phyloP scores from a whole-genome alignment of 2,113 vertebrate genomes.

The Peromyscus polionotus region DNA sequence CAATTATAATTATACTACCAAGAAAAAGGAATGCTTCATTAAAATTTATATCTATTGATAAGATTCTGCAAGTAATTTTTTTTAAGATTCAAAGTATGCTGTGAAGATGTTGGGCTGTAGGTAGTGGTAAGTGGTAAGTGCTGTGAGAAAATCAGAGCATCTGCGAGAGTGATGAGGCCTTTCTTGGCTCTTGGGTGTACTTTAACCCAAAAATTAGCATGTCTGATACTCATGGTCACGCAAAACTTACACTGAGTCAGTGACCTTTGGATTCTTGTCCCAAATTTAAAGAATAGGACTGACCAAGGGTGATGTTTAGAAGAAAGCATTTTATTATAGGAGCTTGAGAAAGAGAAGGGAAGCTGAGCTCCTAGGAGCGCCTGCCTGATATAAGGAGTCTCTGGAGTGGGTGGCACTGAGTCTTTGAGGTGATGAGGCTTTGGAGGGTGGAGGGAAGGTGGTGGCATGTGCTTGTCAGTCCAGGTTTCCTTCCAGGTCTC shows the following conservation, averaged over 20 bases:
- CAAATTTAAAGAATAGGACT: neutral
- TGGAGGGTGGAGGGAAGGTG: neutral
- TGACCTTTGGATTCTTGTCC: neutral
- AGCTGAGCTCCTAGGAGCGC: neutral
- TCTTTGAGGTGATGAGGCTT: neutral
- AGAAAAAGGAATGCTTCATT: constrained; percentile 17
- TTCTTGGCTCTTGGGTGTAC: neutral
- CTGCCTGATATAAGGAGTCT: neutral
- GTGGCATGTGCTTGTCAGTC: neutral
- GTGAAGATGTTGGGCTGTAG: neutral
- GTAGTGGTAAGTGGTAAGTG: too few species aligned
- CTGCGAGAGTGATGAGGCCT: neutral
- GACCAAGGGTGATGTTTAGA: neutral
- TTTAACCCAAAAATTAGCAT: neutral
- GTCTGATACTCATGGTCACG: neutral
- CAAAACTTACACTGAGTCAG: neutral
- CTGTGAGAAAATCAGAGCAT: neutral
- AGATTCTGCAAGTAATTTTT: constrained; percentile 24
- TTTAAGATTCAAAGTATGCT: neutral
- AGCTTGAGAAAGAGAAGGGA: neutral
- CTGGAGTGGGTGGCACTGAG: neutral
- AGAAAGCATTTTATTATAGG: neutral
- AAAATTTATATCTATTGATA: neutral
- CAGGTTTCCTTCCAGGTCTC: neutral
- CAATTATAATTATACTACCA: constrained; percentile 39